Percentiles rank a stretch among this genome's conserved stretches.
Conservation (phyloP, 2,888 invertebrate genomes). For the Epinotia ramella region DNA sequence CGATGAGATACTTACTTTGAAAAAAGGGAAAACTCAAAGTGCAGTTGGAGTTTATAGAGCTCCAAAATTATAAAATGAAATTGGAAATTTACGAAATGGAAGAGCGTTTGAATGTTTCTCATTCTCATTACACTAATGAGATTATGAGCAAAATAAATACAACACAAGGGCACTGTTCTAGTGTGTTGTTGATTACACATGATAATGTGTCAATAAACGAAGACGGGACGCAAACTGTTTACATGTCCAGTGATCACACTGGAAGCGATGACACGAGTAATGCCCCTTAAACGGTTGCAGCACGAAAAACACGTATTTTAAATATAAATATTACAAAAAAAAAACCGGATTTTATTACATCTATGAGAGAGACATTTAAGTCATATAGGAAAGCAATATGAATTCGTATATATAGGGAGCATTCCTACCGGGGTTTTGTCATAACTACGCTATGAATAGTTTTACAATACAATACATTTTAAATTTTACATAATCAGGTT, state of each 20-base stretch:
- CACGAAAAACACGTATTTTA: background rate
- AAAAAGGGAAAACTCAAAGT: constrained; percentile 2
- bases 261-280: constrained; percentile 4
- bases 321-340: background rate
- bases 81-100: too few relatives aligned
- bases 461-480: too few relatives aligned
- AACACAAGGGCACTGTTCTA: constrained; percentile 5
- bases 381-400: constrained; percentile 1
- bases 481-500: background rate
- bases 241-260: constrained; percentile 2
- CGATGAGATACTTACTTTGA: constrained; percentile 4
- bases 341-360: background rate
- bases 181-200: constrained; percentile 1
- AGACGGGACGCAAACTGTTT: constrained; percentile 2
- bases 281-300: constrained; percentile 1
- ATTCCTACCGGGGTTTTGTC: too few relatives aligned
- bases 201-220: constrained; percentile 1
- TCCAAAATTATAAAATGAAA: too few relatives aligned
- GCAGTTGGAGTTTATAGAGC: background rate
- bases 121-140: constrained; percentile 1
- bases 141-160: constrained; percentile 2
- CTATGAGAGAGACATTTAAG: constrained; percentile 2
- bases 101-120: too few relatives aligned
- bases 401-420: background rate
- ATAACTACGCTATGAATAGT: too few relatives aligned